A percentile compares a stretch with the other conserved stretches of the same genome.
Conservation (phyloP, 2,113 vertebrate species). For the Ptilorrhoa leucosticta region DNA sequence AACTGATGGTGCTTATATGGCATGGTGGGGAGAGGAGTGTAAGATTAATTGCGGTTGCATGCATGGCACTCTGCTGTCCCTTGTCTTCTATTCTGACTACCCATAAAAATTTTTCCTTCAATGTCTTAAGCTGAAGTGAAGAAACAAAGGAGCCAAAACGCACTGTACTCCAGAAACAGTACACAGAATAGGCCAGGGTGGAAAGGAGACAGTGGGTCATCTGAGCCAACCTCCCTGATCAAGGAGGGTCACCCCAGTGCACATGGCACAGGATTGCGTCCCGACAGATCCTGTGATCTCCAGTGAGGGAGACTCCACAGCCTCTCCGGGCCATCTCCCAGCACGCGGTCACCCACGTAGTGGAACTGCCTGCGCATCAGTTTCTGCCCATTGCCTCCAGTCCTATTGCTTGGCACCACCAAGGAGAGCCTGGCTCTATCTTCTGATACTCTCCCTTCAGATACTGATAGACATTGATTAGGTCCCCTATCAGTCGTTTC, state of each 20-base stretch:
- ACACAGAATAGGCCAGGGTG: not conserved
- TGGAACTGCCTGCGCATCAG: not conserved
- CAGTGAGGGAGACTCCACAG: not conserved
- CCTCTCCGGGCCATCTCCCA: not conserved
- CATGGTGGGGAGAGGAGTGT: accelerated
- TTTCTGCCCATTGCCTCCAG: not conserved
- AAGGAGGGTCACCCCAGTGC: not conserved
- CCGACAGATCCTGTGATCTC: not conserved
- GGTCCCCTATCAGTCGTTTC: not conserved
- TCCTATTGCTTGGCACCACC: accelerated
- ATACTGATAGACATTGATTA: no score
- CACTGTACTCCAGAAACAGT: accelerated
- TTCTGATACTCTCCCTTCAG: not conserved
- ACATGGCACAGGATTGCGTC: not conserved
- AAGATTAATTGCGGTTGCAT: accelerated
- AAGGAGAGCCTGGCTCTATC: not conserved
- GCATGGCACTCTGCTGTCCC: no score
- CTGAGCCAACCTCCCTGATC: not conserved
- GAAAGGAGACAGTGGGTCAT: not conserved
- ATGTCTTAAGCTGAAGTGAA: not conserved
- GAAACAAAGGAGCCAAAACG: not conserved
- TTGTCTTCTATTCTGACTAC: not conserved
- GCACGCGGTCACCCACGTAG: not conserved
- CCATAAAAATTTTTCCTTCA: accelerated
- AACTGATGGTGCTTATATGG: accelerated